phyloP scores from a whole-genome alignment of 1,140 invertebrate species.

The Drosophila yakuba region DNA sequence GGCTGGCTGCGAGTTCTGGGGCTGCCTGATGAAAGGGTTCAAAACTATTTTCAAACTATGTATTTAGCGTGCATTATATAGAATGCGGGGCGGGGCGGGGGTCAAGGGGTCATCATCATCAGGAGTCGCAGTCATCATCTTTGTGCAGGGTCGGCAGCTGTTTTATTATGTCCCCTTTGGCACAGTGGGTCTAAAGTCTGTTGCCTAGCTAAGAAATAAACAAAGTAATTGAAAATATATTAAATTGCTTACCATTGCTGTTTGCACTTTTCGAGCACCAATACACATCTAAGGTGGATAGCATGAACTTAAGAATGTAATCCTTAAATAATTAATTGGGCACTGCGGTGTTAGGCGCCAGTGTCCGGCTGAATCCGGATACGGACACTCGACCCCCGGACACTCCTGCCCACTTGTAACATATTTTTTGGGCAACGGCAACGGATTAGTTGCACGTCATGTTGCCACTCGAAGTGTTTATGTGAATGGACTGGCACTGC shows the following conservation, averaged over 20 bases:
- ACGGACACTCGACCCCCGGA: conserved; percentile 20
- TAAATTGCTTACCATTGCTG: background rate
- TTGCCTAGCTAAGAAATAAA: background rate
- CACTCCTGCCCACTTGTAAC: conserved; percentile 76
- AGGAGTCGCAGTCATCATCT: conserved; percentile 36
- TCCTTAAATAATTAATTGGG: conserved; percentile 1
- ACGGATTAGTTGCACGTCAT: conserved; percentile 80
- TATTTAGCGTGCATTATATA: conserved; percentile 78
- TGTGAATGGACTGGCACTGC: conserved; percentile 58
- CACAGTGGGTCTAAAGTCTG: conserved; percentile 25
- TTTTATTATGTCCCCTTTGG: conserved; percentile 66
- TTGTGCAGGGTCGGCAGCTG: conserved; percentile 54
- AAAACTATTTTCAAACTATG: conserved; percentile 82
- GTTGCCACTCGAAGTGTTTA: conserved; percentile 84
- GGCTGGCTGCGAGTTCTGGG: conserved; percentile 34
- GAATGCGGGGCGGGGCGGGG: conserved; percentile 11
- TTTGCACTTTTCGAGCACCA: too few relatives aligned
- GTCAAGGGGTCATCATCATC: conserved; percentile 27
- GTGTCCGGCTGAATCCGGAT: conserved; percentile 1
- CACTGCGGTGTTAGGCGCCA: background rate
- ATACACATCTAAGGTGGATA: background rate
- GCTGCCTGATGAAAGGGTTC: conserved; percentile 75
- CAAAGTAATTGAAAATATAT: background rate
- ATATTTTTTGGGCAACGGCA: conserved; percentile 79
- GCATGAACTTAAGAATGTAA: background rate